Evolutionary conservation across 2,113 vertebrate genomes (phyloP).

Genomic region (Bubalus kerabau): DNA sequence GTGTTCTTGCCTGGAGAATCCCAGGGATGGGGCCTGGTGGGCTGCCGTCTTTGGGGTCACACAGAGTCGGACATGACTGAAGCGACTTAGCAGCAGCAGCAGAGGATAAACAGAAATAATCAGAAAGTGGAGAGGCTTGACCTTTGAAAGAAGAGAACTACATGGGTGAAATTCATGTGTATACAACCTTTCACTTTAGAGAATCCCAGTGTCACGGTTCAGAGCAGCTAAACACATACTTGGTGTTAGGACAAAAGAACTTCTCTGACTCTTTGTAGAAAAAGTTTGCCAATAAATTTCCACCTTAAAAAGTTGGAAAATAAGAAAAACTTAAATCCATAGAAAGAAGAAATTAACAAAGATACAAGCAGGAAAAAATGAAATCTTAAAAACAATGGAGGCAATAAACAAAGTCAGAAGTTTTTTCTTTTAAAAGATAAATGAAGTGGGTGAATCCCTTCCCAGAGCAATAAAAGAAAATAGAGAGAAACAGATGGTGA

Average conservation of each 20-base stretch:
- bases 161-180: background rate
- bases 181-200: background rate
- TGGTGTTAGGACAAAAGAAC: background rate
- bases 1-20: no score
- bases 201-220: accelerated
- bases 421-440: background rate
- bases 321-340: no score
- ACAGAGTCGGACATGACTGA: no score
- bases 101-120: no score
- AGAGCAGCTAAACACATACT: background rate
- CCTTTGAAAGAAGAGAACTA: background rate
- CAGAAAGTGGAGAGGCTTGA: background rate
- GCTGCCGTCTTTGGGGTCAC: no score
- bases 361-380: background rate
- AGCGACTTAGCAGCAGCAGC: no score
- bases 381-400: background rate
- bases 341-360: background rate
- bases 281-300: background rate
- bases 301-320: background rate
- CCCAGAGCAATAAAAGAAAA: background rate
- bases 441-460: background rate
- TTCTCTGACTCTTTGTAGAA: background rate
- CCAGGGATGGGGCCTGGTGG: no score
- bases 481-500: background rate
- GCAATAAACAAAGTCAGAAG: background rate